Evolutionary conservation across 1,140 invertebrate species (phyloP), one percentile per base, ranked within the genome.

Genomic region (Geopemphigus sp.): DNA sequence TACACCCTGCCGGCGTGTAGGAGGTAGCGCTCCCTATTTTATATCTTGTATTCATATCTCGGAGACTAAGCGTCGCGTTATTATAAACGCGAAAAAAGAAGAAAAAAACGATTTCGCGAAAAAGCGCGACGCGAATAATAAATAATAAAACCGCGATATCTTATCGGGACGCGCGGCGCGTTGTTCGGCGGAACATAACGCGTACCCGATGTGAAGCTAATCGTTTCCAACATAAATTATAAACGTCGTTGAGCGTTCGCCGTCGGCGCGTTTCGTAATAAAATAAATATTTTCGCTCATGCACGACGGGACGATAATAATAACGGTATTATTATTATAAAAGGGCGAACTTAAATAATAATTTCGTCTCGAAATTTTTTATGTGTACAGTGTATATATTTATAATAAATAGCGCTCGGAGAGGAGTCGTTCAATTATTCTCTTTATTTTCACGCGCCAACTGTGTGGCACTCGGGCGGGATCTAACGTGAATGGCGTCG

Each of bases 341-440:
- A 50, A n/a, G 29, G 19, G 17, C 3, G 11, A 39, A n/a, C 32
- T 68, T 47, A 15, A 68, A 47, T 14, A 47, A 47, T 68, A 47
- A 12, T 0, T 45, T 5, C 26, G n/a, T 68, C n/a, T 68, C 12
- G 45, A 68, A 45, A 32, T 47, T 39, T 22, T n/a, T 1, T 4
- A n/a, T 11, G 19, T n/a, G 39, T 5, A 50, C 14, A 5, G 47
- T 50, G 14, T 12, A 8, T 22, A 8, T 57, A 57, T 0, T 61
- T 19, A 57, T 47, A 47, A n/a, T 66, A 47, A n/a, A 53, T 19
- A 53, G 47, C 4, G 53, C 24, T 53, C 24, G 8, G 11, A 1
- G 66, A 70, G 24, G 47, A 70, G 47, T 53, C 24, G 19, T 70
- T 70, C 66, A 50, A 70, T 70, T 70, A 70, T 70, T 53, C 53